Percentiles rank a stretch among this genome's conserved stretches.
phyloP scores from a whole-genome alignment of 1,140 invertebrate species.

The Drosophila mojavensis region DNA sequence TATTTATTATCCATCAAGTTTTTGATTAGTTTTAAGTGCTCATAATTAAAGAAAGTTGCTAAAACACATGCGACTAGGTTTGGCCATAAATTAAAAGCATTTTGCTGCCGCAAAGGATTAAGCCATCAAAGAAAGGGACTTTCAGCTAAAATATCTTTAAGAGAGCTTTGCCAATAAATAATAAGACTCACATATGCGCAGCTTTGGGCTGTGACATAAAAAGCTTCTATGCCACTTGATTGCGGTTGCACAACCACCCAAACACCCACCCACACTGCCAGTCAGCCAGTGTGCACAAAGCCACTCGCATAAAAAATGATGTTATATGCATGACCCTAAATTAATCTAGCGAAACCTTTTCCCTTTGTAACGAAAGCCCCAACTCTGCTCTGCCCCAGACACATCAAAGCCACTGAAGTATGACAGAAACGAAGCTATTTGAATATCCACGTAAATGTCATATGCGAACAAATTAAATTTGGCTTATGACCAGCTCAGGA shows the following conservation, averaged over 20 bases:
- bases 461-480: constrained; percentile 77
- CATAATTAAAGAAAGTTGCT: constrained; percentile 57
- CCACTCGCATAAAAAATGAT: constrained; percentile 71
- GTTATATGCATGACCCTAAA: constrained; percentile 83
- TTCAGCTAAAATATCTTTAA: constrained; percentile 24
- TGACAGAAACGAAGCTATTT: constrained; percentile 76
- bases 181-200: constrained; percentile 53
- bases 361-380: constrained; percentile 32
- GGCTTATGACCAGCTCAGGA: constrained; percentile 55
- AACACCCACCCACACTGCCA: not conserved
- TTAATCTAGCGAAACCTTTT: constrained; percentile 82
- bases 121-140: constrained; percentile 30
- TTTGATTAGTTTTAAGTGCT: constrained; percentile 41
- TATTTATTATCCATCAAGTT: constrained; percentile 1
- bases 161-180: constrained; percentile 64
- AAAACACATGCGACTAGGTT: constrained; percentile 57
- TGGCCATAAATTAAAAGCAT: constrained; percentile 67
- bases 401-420: constrained; percentile 78
- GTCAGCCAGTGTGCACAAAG: constrained; percentile 12
- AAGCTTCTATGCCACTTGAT: constrained; percentile 59
- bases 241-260: constrained; percentile 45
- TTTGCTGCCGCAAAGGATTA: constrained; percentile 51
- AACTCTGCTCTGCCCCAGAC: constrained; percentile 4
- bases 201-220: constrained; percentile 28
- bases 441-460: constrained; percentile 75